Base-by-base conservation (phyloP, 2,113 vertebrate genomes). In the Petaurus breviceps region DNA sequence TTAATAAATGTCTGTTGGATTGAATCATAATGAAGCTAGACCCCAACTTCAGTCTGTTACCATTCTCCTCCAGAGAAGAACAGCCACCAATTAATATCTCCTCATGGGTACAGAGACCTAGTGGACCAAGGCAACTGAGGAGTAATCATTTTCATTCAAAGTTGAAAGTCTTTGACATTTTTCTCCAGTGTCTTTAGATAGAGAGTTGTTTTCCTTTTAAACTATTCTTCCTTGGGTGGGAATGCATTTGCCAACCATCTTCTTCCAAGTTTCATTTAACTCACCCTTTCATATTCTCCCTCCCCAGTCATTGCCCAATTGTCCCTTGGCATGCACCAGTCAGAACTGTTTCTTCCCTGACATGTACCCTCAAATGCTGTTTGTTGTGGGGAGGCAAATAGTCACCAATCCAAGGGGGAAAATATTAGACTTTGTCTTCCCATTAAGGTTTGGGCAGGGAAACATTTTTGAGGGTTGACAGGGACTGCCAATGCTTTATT, bases 361-460 rank as follows among this genome's bases (percentile, higher is more conserved):
- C 47, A 90, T 50, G 49, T 47, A 23, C 49, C 90, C 49, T 51
- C 26, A 8, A 47, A 90, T 3, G 9, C 3, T 90, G 90, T 90
- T 90, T 90, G 90, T 90, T 90, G 90, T 90, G 90, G 90, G 49
- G 47, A 90, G 49, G 49, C 90, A 90, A 22, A 43, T n/a, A 84
- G 90, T 90, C 46, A 90, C 16, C 90, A 31, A 23, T 90, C 46
- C 19, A 84, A 90, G 90, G 46, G 90, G 90, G 90, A 90, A 90
- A 90, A 90, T 90, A 90, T 90, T 90, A 90, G 90, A 10, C 26
- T 90, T 90, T 90, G 90, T 90, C 90, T 90, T 90, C 47, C 46
- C 47, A 90, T 90, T 90, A 90, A 90, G 47, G 28, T 84, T 84
- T 28, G 50, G 54, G 37, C 24, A n/a, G 55, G 50, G 28, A 47